Evolutionary conservation across 2,888 invertebrate species (phyloP).

Genomic region (Ligdia adustata): DNA sequence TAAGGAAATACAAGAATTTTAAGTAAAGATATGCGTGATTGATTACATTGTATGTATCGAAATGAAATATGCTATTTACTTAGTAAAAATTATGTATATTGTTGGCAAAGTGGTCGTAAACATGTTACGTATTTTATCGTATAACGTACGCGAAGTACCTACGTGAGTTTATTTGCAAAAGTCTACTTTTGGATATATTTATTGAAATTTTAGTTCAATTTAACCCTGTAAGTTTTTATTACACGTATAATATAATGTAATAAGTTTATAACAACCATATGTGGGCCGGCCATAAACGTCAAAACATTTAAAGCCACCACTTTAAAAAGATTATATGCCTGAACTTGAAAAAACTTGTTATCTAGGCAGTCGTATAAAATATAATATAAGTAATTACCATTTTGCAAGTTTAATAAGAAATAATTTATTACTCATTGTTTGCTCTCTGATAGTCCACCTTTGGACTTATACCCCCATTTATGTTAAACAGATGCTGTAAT

Average conservation of each 20-base stretch:
- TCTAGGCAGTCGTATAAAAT: constrained; percentile 12
- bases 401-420: constrained; percentile 8
- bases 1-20: no score
- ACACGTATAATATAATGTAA: not conserved
- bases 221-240: not conserved
- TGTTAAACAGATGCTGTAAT: constrained; percentile 22
- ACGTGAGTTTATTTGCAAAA: no score
- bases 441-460: constrained; percentile 16
- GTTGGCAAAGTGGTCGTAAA: no score
- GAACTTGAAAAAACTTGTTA: constrained; percentile 15
- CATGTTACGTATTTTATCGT: no score
- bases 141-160: no score
- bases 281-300: constrained; percentile 11
- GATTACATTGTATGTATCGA: no score
- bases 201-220: no score
- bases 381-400: not conserved
- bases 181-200: no score
- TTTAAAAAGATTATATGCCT: constrained; percentile 14
- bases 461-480: constrained; percentile 22
- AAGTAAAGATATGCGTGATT: no score
- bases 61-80: no score
- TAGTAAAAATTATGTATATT: no score
- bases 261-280: constrained; percentile 1
- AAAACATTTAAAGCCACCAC: constrained; percentile 3
- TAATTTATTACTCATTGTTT: constrained; percentile 29